Evolutionary conservation across 2,888 invertebrate genomes (phyloP).

Genomic region (Xiphydria camelus): DNA sequence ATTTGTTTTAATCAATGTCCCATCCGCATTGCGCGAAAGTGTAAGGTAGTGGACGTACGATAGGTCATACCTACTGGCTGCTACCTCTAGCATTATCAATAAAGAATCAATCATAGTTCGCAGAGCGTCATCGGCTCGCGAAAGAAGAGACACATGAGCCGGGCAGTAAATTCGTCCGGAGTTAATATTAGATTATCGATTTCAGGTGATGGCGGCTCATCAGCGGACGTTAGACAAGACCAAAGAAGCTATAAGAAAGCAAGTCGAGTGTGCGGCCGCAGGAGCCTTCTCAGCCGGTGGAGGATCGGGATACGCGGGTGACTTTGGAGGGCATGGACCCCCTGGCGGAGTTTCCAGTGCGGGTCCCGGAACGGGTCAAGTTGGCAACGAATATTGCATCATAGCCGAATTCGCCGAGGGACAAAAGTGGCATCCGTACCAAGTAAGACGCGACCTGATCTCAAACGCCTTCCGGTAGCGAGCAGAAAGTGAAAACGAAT

Average conservation of each 20-base stretch:
- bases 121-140: no score
- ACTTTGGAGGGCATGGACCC: slow-evolving; percentile 34
- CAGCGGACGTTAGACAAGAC: slow-evolving; percentile 46
- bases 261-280: slow-evolving; percentile 37
- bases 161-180: no score
- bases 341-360: no score
- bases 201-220: slow-evolving; percentile 42
- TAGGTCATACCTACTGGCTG: no score
- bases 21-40: no score
- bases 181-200: slow-evolving; percentile 30
- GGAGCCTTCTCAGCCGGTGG: slow-evolving; percentile 31
- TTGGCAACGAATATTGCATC: slow-evolving; percentile 32
- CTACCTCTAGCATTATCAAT: no score
- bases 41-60: no score
- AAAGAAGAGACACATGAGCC: no score
- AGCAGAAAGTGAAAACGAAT: no score
- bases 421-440: slow-evolving; percentile 57
- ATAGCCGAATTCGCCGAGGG: slow-evolving; percentile 46
- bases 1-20: no score
- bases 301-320: slow-evolving; percentile 30
- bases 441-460: slow-evolving; percentile 40
- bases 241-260: slow-evolving; percentile 47
- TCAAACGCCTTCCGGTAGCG: no score
- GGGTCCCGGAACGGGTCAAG: slow-evolving; percentile 18
- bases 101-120: no score